Conservation (phyloP, 1,140 invertebrate genomes). For the Dreissena polymorpha region DNA sequence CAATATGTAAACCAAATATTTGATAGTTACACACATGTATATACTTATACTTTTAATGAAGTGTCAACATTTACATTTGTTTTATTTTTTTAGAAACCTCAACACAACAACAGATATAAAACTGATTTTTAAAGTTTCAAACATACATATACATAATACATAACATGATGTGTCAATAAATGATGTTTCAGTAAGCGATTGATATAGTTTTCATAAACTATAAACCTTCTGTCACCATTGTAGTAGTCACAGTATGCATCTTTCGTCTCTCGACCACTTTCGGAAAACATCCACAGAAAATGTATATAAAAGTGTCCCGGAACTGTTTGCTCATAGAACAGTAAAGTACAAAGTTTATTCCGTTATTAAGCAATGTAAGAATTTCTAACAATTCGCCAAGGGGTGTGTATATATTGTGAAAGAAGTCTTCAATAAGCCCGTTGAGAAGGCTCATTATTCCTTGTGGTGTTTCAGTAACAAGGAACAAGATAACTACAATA, state of each 20-base stretch:
- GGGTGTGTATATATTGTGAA: constrained; percentile 79
- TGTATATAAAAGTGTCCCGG: constrained; percentile 89
- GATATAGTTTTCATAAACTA: too few relatives aligned
- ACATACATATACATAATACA: too few relatives aligned
- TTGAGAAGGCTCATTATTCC: constrained; percentile 79
- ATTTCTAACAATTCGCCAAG: constrained; percentile 95
- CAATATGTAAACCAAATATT: too few relatives aligned
- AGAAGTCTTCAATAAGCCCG: constrained; percentile 72
- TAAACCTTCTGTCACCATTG: constrained; percentile 60
- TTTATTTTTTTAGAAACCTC: too few relatives aligned
- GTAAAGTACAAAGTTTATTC: constrained; percentile 96
- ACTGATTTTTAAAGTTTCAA: too few relatives aligned
- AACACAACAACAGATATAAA: too few relatives aligned
- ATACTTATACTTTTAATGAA: too few relatives aligned
- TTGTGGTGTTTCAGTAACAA: constrained; percentile 92
- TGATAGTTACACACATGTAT: too few relatives aligned
- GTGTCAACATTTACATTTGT: too few relatives aligned
- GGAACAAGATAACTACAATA: constrained; percentile 91
- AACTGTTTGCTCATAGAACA: constrained; percentile 97
- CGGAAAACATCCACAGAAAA: constrained; percentile 81
- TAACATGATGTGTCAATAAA: too few relatives aligned
- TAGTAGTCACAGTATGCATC: constrained; percentile 60
- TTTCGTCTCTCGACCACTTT: constrained; percentile 53
- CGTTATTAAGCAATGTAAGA: constrained; percentile 94
- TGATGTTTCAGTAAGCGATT: too few relatives aligned